Evolutionary conservation across 1,140 invertebrate genomes (phyloP).

Genomic region (Zaprionus gabonicus): DNA sequence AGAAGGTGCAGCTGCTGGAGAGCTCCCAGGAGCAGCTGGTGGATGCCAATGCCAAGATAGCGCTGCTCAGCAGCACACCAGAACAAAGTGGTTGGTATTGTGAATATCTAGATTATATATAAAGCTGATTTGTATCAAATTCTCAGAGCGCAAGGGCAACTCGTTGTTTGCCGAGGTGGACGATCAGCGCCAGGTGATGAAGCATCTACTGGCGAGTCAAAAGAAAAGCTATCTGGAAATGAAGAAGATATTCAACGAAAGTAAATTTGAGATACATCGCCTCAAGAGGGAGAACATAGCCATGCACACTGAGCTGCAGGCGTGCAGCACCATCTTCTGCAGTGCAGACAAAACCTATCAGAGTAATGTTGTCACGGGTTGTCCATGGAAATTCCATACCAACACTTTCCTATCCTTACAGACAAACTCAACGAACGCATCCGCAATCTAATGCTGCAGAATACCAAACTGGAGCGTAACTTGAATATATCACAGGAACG

Average conservation of each 20-base stretch:
- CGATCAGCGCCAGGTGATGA: constrained; percentile 84
- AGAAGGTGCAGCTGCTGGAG: constrained; percentile 73
- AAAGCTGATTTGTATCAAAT: background rate
- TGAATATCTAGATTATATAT: background rate
- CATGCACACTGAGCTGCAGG: constrained; percentile 75
- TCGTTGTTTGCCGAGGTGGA: constrained; percentile 86
- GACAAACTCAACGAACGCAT: constrained; percentile 82
- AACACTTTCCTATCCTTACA: background rate
- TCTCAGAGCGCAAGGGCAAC: constrained; percentile 84
- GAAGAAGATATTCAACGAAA: constrained; percentile 82
- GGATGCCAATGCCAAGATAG: constrained; percentile 76
- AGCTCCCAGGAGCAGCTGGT: constrained; percentile 76
- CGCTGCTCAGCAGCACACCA: constrained; percentile 55
- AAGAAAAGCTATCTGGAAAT: constrained; percentile 84
- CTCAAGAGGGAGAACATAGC: constrained; percentile 84
- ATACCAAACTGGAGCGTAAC: constrained; percentile 65
- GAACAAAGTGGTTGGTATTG: constrained; percentile 62
- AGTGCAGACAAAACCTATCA: constrained; percentile 77
- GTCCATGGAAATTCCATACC: background rate
- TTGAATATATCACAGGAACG: constrained; percentile 64
- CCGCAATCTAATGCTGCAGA: constrained; percentile 60
- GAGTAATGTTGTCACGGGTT: constrained; percentile 42
- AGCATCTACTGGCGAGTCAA: constrained; percentile 81
- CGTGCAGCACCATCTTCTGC: constrained; percentile 80
- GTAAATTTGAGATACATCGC: constrained; percentile 84